phyloP scores from a whole-genome alignment of 2,888 invertebrate genomes.

The Nephrotoma flavescens region DNA sequence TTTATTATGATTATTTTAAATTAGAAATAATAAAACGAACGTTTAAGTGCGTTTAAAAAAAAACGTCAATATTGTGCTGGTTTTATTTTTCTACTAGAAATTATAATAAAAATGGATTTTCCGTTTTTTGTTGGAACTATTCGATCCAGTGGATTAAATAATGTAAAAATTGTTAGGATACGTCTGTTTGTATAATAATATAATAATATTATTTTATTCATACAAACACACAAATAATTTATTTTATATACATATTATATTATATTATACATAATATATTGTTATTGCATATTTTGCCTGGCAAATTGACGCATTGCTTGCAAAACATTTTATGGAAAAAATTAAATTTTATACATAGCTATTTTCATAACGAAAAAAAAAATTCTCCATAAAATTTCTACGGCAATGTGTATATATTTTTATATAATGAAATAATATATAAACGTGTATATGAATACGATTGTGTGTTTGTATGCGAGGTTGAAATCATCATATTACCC shows the following conservation, averaged over 20 bases:
- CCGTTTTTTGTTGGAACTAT: background rate
- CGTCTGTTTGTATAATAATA: background rate
- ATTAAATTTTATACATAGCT: background rate
- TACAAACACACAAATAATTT: background rate
- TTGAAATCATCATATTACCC: background rate
- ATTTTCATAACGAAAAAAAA: background rate
- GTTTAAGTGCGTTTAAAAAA: background rate
- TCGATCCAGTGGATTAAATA: background rate
- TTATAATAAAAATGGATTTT: background rate
- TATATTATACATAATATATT: background rate
- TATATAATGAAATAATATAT: background rate
- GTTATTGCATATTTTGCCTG: background rate
- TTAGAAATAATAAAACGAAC: background rate
- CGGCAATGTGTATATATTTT: background rate
- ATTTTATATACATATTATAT: background rate
- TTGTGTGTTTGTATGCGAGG: background rate
- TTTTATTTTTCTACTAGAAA: background rate
- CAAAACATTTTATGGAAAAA: background rate
- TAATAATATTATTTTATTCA: too few species aligned
- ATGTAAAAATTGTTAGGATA: background rate
- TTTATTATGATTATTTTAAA: background rate
- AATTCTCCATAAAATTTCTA: background rate
- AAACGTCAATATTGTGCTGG: background rate
- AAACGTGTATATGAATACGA: background rate
- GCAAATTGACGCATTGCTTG: background rate